Evolutionary conservation across 1,140 invertebrate species (phyloP).

Genomic region (Drosophila subpulchrella): DNA sequence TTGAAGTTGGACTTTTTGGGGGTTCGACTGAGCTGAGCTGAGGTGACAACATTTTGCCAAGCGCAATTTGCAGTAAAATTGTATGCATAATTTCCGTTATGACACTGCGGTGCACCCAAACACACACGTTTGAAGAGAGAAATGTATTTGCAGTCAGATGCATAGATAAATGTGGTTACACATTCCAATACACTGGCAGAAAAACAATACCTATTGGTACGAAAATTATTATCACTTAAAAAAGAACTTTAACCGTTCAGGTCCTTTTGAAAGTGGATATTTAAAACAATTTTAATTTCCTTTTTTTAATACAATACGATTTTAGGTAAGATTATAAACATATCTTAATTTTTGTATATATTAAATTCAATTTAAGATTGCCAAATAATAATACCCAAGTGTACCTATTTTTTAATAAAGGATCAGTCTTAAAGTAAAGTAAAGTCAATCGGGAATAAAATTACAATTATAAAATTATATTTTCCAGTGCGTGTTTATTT

Average conservation of each 20-base stretch:
- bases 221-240: no score
- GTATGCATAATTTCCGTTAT: slow-evolving; percentile 78
- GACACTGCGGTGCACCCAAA: slow-evolving; percentile 60
- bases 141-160: slow-evolving; percentile 21
- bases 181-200: slow-evolving; percentile 4
- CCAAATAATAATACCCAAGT: no score
- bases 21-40: not conserved
- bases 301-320: no score
- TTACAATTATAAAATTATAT: not conserved
- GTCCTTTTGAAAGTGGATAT: no score
- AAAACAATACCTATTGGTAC: not conserved
- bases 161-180: slow-evolving; percentile 57
- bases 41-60: slow-evolving; percentile 54
- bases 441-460: no score
- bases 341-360: no score
- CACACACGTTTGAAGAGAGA: slow-evolving; percentile 7
- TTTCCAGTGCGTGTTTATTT: slow-evolving; percentile 7
- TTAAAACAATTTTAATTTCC: no score
- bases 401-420: no score
- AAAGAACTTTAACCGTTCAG: no score
- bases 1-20: slow-evolving; percentile 2
- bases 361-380: no score
- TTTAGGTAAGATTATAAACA: no score
- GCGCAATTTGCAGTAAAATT: slow-evolving; percentile 75
- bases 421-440: no score